Base-by-base conservation (phyloP, 30 jellyfish, hydroid and myxozoan species). In the Hydractinia symbiolongicarpus region DNA sequence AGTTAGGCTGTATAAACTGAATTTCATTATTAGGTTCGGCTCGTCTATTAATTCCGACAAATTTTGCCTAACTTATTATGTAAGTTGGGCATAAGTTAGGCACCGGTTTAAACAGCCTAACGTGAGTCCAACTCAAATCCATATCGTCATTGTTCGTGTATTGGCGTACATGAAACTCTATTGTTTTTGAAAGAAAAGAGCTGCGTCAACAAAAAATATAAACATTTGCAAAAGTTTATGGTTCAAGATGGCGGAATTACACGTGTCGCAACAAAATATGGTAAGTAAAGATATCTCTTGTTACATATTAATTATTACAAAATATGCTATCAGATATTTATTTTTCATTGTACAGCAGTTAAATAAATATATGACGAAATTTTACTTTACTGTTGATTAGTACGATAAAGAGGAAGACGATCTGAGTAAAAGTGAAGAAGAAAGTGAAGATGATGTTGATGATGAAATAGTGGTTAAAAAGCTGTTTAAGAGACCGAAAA, bases 211-310 rank as follows among this genome's bases (percentile, higher is more conserved):
- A 58, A 58, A 58, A 58, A 58, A 58, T 9, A 57, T 57, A 10
- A 57, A 57, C n/a, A n/a, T n/a, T n/a, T n/a, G n/a, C n/a, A 57
- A 57, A 9, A 57, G 10, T 57, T 57, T n/a, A 9, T n/a, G 68
- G 13, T 57, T 57, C 68, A 57, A 57, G 68, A 57, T 57, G 68
- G 68, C 68, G 10, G 68, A 57, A 57, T 57, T 57, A 57, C 68
- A 57, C 68, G 10, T n/a, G 68, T n/a, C n/a, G n/a, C n/a, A n/a
- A n/a, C 68, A 57, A 57, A n/a, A 57, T n/a, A 9, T 57, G n/a
- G 68, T 57, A 57, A 57, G 68, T n/a, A n/a, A n/a, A n/a, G n/a
- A n/a, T n/a, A n/a, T n/a, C n/a, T n/a, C n/a, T n/a, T n/a, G n/a
- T n/a, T n/a, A n/a, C n/a, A n/a, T n/a, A n/a, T n/a, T n/a, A n/a